Base-by-base conservation (phyloP, 2,797 vertebrate species). In the Gallinago stenura region DNA sequence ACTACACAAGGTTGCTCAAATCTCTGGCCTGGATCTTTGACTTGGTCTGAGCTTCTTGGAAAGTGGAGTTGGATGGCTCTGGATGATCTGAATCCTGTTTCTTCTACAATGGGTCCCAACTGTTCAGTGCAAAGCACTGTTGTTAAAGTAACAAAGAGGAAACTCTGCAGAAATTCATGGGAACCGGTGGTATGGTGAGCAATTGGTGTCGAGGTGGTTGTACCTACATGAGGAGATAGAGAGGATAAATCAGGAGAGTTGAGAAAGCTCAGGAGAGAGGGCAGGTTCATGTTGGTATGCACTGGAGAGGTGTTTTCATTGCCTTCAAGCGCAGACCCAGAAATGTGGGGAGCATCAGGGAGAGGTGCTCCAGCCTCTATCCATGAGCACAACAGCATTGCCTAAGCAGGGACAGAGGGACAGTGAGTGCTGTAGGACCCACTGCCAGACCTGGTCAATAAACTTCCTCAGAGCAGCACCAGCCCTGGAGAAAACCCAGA, bases 191-290 rank as follows among this genome's bases (percentile, higher is more conserved):
- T 18, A 33, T 1, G 0, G 10, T 8, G 20, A 87, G 43, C 6
- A 25, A 0, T 1, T 19, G 13, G 4, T 30, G 50, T 53, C 0
- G 1, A 68, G 11, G 33, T 2, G 3, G 10, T 37, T 65, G 12
- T 60, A 57, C 50, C 28, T 25, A 10, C 28, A 3, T 18, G 2
- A 60, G 12, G 12, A 37, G 9, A 22, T 10, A 41, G 46, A 58
- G 10, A 66, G 16, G 11, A 33, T 31, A 54, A 87, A 62, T 0
- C 6, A 5, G 78, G 46, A 72, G 12, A 41, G 20, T 19, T 61
- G 15, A 43, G 58, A 86, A 31, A 22, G 15, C 62, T 72, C 75
- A 72, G 66, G 35, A 33, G 11, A 80, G 68, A 54, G 57, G 31
- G 3, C 11, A 65, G 3, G 8, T 31, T 92, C n/a, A 25, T 6